Evolutionary conservation across 2,113 vertebrate genomes (phyloP).

Genomic region (Ictidomys tridecemlineatus): DNA sequence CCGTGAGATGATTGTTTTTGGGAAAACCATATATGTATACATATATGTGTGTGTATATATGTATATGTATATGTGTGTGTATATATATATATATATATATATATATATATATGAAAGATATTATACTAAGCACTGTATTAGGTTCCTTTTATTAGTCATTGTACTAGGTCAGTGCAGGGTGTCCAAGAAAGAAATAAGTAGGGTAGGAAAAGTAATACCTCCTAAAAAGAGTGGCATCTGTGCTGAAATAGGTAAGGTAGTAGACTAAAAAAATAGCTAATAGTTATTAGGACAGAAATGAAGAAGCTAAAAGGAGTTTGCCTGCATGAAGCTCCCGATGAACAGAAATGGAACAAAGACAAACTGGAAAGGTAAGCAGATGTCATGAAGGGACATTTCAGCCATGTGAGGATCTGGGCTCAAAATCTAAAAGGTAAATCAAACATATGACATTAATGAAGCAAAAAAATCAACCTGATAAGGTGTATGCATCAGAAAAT

Average conservation of each 20-base stretch:
- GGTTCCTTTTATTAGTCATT: no score
- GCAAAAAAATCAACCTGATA: neutral
- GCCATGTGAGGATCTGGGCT: neutral
- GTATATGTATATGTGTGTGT: no score
- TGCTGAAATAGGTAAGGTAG: neutral
- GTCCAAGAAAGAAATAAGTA: neutral
- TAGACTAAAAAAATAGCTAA: neutral
- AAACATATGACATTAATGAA: no score
- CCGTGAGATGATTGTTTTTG: no score
- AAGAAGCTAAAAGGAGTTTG: neutral
- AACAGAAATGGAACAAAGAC: neutral
- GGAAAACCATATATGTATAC: no score
- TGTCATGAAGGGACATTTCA: neutral
- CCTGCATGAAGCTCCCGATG: neutral
- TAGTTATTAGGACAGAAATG: neutral
- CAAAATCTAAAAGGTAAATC: neutral
- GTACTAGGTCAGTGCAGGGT: neutral
- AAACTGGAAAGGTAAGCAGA: neutral
- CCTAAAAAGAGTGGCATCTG: neutral
- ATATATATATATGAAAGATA: no score
- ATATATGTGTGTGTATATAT: no score
- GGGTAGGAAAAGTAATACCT: no score
- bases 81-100: no score
- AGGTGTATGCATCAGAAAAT: neutral
- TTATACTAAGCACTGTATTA: no score